These are phyloP conservation scores for Helicolenus hilgendorfi DNA, from an alignment of 2,797 vertebrate genomes.

Conservation along the genomic window DNA sequence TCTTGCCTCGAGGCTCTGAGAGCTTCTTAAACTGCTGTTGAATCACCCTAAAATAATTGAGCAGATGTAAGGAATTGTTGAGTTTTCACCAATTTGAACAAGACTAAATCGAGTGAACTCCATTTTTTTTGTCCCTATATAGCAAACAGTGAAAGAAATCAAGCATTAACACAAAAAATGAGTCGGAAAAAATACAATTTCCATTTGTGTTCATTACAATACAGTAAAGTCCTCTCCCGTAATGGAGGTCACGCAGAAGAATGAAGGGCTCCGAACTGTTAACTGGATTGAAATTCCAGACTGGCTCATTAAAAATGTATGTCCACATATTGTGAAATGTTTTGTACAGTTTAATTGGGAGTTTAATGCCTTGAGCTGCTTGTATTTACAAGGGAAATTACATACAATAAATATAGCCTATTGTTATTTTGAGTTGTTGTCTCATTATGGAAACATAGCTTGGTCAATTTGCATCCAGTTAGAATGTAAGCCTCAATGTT, in stretches of 20 bases:
- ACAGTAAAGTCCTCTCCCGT: background rate
- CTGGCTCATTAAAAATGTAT: constrained; percentile 47
- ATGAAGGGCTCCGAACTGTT: constrained; percentile 8
- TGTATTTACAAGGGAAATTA: constrained; percentile 5
- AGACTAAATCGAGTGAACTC: constrained; percentile 1
- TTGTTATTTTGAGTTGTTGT: constrained; percentile 9
- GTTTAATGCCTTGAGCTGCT: constrained; percentile 2
- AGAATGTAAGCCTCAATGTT: background rate
- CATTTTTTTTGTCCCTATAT: background rate
- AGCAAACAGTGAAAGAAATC: background rate
- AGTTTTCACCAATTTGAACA: constrained; percentile 9
- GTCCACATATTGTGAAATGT: constrained; percentile 8
- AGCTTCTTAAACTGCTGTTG: background rate
- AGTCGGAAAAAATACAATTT: background rate
- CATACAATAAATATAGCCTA: background rate
- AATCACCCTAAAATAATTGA: constrained; percentile 31
- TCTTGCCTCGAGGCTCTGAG: constrained; percentile 1
- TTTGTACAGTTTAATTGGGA: constrained; percentile 16
- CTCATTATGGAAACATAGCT: background rate
- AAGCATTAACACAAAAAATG: background rate
- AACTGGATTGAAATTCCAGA: constrained; percentile 12
- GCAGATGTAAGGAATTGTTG: background rate
- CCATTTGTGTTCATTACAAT: constrained; percentile 24
- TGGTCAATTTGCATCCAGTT: background rate
- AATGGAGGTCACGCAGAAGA: constrained; percentile 38